Conservation (phyloP, 64 coral and sea anemone species). For the Pocillopora damicornis region DNA sequence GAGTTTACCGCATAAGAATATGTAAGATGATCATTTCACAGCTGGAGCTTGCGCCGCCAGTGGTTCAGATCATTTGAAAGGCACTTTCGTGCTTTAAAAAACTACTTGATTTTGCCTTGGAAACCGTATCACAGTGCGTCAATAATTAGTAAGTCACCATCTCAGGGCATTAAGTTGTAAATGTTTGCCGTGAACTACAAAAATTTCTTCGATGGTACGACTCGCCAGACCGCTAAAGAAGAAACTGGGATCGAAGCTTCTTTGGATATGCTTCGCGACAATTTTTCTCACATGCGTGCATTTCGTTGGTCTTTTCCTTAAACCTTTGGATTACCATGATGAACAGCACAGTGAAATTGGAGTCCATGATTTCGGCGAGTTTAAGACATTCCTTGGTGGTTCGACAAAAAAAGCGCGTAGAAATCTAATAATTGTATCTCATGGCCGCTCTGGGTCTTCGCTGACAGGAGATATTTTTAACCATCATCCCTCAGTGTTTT, state of each 20-base stretch:
- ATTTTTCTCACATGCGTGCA: not conserved
- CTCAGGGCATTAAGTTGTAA: not conserved
- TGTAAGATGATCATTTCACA: too few relatives aligned
- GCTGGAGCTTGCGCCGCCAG: not conserved
- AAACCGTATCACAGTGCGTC: not conserved
- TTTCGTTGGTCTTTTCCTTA: not conserved
- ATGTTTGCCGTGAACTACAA: not conserved
- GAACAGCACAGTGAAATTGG: too few relatives aligned
- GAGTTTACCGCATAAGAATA: too few relatives aligned
- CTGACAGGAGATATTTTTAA: conserved; percentile 2
- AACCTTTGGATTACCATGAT: not conserved
- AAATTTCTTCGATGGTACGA: not conserved
- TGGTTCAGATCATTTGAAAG: not conserved
- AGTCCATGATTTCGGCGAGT: not conserved
- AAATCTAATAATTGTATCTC: not conserved
- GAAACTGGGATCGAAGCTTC: not conserved
- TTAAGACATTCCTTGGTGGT: not conserved
- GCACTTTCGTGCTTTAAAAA: not conserved
- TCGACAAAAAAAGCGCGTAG: not conserved
- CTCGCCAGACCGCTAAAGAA: not conserved
- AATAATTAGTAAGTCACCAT: not conserved
- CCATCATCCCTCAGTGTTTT: conserved; percentile 15
- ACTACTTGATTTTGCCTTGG: not conserved
- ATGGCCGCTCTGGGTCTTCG: not conserved
- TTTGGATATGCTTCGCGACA: not conserved